phyloP scores from a whole-genome alignment of 2,888 invertebrate species.

The Lycaena phlaeas region DNA sequence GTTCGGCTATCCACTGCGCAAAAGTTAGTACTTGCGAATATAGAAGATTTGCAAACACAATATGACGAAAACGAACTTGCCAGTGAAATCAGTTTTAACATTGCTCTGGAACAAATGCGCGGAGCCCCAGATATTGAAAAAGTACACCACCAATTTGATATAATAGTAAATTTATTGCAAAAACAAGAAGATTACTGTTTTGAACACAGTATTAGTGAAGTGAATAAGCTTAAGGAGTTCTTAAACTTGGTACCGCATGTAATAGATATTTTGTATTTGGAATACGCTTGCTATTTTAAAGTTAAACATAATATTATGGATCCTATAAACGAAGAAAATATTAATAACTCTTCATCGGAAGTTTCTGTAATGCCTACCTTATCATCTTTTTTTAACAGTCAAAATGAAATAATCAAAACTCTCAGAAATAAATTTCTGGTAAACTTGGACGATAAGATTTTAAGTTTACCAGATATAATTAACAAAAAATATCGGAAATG shows the following conservation, averaged over 20 bases:
- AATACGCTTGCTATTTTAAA: background rate
- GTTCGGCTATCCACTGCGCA: slow-evolving; percentile 43
- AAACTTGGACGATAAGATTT: slow-evolving; percentile 39
- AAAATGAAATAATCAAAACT: slow-evolving; percentile 41
- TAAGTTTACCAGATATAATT: slow-evolving; percentile 37
- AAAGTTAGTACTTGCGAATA: slow-evolving; percentile 45
- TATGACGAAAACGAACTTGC: slow-evolving; percentile 42
- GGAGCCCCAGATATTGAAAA: slow-evolving; percentile 39
- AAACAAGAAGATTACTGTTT: slow-evolving; percentile 34
- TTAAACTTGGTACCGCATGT: slow-evolving; percentile 34
- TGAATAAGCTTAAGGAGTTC: slow-evolving; percentile 41
- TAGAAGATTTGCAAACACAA: slow-evolving; percentile 48
- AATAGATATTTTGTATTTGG: slow-evolving; percentile 22
- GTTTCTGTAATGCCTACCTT: too few species aligned
- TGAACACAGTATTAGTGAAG: slow-evolving; percentile 40
- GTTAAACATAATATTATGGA: too few species aligned
- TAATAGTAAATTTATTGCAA: slow-evolving; percentile 30
- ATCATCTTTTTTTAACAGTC: background rate
- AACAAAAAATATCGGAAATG: slow-evolving; percentile 37
- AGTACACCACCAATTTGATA: slow-evolving; percentile 32
- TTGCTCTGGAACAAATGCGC: slow-evolving; percentile 43
- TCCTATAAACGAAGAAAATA: too few species aligned
- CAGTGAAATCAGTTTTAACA: slow-evolving; percentile 41
- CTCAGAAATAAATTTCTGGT: slow-evolving; percentile 55
- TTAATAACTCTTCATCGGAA: background rate